Conservation (phyloP, 1,140 invertebrate genomes). For the Zaprionus vittiger region DNA sequence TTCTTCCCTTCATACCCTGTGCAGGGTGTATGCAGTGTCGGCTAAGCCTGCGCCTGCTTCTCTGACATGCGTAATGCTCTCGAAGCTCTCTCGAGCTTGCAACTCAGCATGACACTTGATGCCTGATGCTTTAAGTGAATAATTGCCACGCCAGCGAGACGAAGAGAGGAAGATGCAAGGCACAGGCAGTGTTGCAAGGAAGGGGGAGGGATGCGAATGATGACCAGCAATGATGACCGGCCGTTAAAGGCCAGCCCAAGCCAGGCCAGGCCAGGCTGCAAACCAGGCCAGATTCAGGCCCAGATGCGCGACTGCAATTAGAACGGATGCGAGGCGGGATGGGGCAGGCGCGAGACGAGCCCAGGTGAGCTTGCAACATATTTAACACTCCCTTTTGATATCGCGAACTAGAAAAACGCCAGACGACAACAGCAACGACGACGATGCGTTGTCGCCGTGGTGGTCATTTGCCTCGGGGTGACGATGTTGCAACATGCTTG, state of each 20-base stretch:
- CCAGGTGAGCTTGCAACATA: slow-evolving; percentile 68
- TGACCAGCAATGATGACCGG: slow-evolving; percentile 50
- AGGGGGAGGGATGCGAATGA: slow-evolving; percentile 14
- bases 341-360: neutral
- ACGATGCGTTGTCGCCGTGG: slow-evolving; percentile 64
- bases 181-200: neutral
- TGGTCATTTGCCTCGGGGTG: slow-evolving; percentile 80
- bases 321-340: slow-evolving; percentile 18
- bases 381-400: slow-evolving; percentile 73
- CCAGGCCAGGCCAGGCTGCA: slow-evolving; percentile 40
- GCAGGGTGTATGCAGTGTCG: slow-evolving; percentile 35
- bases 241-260: slow-evolving; percentile 41
- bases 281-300: slow-evolving; percentile 47
- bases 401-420: slow-evolving; percentile 66
- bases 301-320: slow-evolving; percentile 51
- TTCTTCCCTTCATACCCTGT: neutral
- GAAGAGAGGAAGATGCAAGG: slow-evolving; percentile 36
- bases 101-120: slow-evolving; percentile 77
- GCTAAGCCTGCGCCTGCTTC: slow-evolving; percentile 31
- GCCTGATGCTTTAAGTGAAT: slow-evolving; percentile 81
- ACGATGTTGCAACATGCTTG: slow-evolving; percentile 48
- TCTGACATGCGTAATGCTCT: slow-evolving; percentile 51
- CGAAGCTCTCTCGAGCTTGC: slow-evolving; percentile 66
- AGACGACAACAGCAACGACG: slow-evolving; percentile 24
- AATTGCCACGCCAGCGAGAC: slow-evolving; percentile 58